Evolutionary conservation across 2,797 vertebrate species (phyloP).

Genomic region (Tympanoctomys barrerae): DNA sequence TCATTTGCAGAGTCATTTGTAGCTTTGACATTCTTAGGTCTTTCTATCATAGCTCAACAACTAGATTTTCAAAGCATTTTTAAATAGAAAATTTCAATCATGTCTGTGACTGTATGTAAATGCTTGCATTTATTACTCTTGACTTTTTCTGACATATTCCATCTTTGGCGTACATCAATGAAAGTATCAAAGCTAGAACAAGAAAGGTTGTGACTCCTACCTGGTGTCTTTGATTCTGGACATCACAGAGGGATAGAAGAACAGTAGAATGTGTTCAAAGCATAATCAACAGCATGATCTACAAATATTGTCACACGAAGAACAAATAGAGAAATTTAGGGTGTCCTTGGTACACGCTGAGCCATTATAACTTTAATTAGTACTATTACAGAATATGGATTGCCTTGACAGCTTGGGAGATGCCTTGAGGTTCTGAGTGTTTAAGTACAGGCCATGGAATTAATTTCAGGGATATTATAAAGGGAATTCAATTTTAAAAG

Average conservation of each 20-base stretch:
- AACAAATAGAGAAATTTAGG: constrained; percentile 3
- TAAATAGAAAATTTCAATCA: constrained; percentile 55
- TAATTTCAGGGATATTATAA: constrained; percentile 39
- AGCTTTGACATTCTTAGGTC: constrained; percentile 37
- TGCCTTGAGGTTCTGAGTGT: not conserved
- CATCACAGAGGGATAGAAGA: not conserved
- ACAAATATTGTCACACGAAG: constrained; percentile 27
- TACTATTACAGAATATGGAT: not conserved
- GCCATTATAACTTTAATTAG: constrained; percentile 15
- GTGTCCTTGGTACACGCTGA: not conserved
- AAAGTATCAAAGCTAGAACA: constrained; percentile 46
- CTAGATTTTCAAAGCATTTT: constrained; percentile 67
- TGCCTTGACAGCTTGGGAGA: not conserved
- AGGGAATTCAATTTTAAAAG: constrained; percentile 14
- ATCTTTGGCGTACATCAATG: constrained; percentile 31
- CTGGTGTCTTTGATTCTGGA: not conserved
- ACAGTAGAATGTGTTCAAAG: not conserved
- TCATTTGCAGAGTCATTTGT: constrained; percentile 31
- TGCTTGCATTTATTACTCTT: constrained; percentile 48
- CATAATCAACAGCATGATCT: not conserved
- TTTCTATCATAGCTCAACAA: constrained; percentile 43
- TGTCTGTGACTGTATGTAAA: constrained; percentile 63
- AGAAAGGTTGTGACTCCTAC: not conserved
- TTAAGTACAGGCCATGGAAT: constrained; percentile 51
- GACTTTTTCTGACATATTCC: constrained; percentile 21